Evolutionary conservation across 1,140 invertebrate species (phyloP), one percentile per base, ranked within the genome.

Genomic region (Yoshiicerus persimilis): DNA sequence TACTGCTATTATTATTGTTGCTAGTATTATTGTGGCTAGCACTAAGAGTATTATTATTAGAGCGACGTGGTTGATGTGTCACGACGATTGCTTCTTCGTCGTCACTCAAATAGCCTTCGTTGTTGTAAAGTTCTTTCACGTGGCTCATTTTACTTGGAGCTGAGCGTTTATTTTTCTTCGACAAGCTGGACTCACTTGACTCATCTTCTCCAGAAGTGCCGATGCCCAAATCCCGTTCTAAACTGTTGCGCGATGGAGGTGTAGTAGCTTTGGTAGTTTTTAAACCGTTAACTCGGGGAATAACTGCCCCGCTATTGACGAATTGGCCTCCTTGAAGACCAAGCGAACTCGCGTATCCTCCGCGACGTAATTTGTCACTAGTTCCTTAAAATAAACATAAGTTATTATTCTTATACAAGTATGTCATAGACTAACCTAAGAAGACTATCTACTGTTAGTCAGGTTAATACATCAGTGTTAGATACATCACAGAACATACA

Each of bases 171-270:
- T 93, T 93, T 92, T 92, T 87, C 90, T 95, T 95, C 88, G 94
- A 96, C 0, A 95, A 95, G 89, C 95, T 96, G 89, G 94, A 95
- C 91, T 96, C 96, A 84, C 94, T 96, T 4, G 94, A 96, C 88
- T 92, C 91, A 92, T 95, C 96, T 89, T 93, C 93, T 87, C 95
- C 96, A 0, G 96, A 97, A 4, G 97, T 98, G 0, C 97, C 97
- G 0, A 98, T 92, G 0, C 97, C 97, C 4, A 96, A 93, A 92
- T 98, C 97, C 92, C 97, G 96, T 39, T 98, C 97, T 5, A 91
- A 89, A 84, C 89, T 90, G n/a, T 90, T 89, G 9, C 90, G 88
- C 20, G 89, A 89, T 11, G 90, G 89, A 1, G 88, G 90, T 6
- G 91, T 90, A 8, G 91, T 91, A 9, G 88, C 90, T 47, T 87